phyloP scores from a whole-genome alignment of 2,797 vertebrate genomes.

The Hylomyscus alleni region DNA sequence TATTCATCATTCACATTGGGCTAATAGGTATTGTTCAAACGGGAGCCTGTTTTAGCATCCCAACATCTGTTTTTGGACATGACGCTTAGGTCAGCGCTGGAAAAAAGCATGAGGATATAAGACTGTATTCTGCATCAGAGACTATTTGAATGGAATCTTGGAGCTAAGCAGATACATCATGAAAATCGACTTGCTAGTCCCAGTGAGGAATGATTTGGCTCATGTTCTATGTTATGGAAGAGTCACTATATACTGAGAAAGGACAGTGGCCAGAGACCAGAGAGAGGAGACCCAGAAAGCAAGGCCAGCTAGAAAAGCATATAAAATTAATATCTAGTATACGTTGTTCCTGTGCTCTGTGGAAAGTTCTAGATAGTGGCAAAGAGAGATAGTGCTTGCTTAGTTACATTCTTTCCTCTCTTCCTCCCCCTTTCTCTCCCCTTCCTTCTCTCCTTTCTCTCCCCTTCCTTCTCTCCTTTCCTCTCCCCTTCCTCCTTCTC shows the following conservation, averaged over 20 bases:
- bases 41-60: conserved; percentile 20
- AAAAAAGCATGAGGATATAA: conserved; percentile 13
- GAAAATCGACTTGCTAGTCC: not conserved
- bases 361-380: not conserved
- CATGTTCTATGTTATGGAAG: not conserved
- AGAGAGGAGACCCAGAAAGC: not conserved
- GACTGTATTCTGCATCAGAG: conserved; percentile 29
- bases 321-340: not conserved
- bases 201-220: not conserved
- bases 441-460: too few species aligned
- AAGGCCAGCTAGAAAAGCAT: not conserved
- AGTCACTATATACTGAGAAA: not conserved
- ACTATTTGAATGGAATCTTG: conserved; percentile 17
- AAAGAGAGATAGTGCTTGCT: not conserved
- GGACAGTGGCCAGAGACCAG: not conserved
- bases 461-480: too few species aligned
- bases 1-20: conserved; percentile 26
- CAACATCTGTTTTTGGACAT: not conserved
- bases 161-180: not conserved
- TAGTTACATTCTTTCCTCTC: too few species aligned
- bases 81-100: conserved; percentile 28
- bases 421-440: not conserved
- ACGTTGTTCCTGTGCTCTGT: not conserved
- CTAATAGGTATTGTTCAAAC: conserved; percentile 38
- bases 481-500: too few species aligned